phyloP scores from a whole-genome alignment of 2,888 invertebrate genomes.

The Cremastinae sp. region DNA sequence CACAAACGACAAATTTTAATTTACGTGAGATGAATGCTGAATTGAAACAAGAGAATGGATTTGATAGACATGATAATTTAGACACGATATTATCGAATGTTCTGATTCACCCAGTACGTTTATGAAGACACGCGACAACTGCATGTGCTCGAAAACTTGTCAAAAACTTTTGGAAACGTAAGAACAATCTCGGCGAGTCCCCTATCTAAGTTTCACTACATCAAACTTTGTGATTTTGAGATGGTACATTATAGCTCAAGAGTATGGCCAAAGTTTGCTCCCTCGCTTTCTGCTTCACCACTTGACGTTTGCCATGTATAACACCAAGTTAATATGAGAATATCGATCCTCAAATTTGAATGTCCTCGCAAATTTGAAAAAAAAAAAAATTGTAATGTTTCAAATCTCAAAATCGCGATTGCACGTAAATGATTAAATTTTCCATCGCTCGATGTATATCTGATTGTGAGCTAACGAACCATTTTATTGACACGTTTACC shows the following conservation, averaged over 20 bases:
- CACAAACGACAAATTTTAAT: too few relatives aligned
- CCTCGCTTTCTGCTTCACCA: conserved; percentile 58
- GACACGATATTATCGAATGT: conserved; percentile 25
- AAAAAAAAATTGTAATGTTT: neutral
- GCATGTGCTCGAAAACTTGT: conserved; percentile 39
- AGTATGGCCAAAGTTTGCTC: conserved; percentile 69
- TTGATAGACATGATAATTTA: conserved; percentile 51
- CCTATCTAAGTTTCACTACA: conserved; percentile 40
- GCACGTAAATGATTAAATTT: neutral
- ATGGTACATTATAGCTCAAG: conserved; percentile 64
- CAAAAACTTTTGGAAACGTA: conserved; percentile 50
- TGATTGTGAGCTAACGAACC: conserved; percentile 49
- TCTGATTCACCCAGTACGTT: neutral
- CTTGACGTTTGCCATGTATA: conserved; percentile 41
- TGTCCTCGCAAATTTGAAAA: neutral
- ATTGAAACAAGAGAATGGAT: neutral
- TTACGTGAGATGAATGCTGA: too few relatives aligned
- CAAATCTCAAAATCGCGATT: neutral
- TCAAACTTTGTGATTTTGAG: conserved; percentile 63
- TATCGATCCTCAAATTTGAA: neutral
- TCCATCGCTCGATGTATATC: neutral
- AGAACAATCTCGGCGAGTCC: conserved; percentile 25
- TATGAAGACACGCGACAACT: conserved; percentile 39
- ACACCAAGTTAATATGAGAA: conserved; percentile 26
- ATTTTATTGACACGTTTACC: too few relatives aligned